A percentile compares a stretch with the other conserved stretches of the same genome.
Conservation (phyloP, 2,797 vertebrate species). For the Rhinatrema bivittatum region DNA sequence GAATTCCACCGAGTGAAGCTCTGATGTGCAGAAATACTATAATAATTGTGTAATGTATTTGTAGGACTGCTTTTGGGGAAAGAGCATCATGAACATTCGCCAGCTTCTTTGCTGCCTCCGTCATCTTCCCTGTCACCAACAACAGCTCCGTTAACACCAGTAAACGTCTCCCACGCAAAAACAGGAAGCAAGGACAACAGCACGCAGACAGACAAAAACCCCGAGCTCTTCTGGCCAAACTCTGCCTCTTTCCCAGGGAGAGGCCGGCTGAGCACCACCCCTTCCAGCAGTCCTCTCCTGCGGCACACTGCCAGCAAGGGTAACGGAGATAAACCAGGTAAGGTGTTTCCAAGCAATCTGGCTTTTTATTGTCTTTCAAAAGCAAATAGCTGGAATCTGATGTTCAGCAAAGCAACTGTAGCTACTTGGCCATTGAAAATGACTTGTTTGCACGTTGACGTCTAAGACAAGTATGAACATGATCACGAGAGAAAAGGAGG, state of each 20-base stretch:
- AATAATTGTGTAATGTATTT: too few species aligned
- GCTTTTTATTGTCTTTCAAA: too few species aligned
- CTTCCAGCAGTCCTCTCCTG: conserved; percentile 42
- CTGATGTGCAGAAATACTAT: too few species aligned
- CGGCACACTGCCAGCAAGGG: conserved; percentile 31
- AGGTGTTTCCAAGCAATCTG: conserved; percentile 7
- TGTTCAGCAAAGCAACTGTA: background rate
- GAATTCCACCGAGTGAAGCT: too few species aligned
- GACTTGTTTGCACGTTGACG: background rate
- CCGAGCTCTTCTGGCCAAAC: conserved; percentile 61
- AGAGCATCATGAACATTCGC: conserved; percentile 42
- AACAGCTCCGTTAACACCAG: background rate
- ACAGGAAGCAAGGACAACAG: conserved; percentile 72
- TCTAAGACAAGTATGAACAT: background rate
- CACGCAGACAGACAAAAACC: conserved; percentile 65
- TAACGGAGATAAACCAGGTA: conserved; percentile 44
- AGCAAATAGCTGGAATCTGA: too few species aligned
- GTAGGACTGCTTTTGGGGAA: conserved; percentile 60
- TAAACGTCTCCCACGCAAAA: conserved; percentile 50
- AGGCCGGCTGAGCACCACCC: conserved; percentile 41
- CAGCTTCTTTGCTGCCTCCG: conserved; percentile 14
- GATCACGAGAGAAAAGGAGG: too few species aligned
- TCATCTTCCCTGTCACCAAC: conserved; percentile 30
- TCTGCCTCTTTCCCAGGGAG: conserved; percentile 49
- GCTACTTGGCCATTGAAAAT: background rate